Conservation (phyloP, 2,797 vertebrate species). For the Poeciliopsis gracilis region DNA sequence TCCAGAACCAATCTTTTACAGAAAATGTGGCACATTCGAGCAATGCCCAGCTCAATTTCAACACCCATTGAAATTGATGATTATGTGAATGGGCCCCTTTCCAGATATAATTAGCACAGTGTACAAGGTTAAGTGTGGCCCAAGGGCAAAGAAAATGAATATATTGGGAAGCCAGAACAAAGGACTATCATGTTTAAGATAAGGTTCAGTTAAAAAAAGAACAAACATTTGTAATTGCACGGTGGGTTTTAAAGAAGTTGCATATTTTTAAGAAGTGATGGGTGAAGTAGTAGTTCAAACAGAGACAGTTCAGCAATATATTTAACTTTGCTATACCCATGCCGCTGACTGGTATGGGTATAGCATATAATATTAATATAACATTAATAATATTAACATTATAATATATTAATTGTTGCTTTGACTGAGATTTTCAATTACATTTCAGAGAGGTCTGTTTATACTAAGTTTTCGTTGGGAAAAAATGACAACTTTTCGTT, state of each 20-base stretch:
- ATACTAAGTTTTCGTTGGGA: neutral
- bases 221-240: conserved; percentile 11
- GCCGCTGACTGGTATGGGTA: too few species aligned
- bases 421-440: neutral
- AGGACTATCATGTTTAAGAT: conserved; percentile 38
- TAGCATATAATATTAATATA: neutral
- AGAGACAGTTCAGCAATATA: neutral
- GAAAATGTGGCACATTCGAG: conserved; percentile 65
- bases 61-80: conserved; percentile 74
- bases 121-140: conserved; percentile 75
- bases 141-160: conserved; percentile 55
- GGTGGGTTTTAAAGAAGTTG: neutral
- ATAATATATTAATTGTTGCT: neutral
- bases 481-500: neutral
- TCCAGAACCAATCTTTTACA: conserved; percentile 73
- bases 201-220: conserved; percentile 27
- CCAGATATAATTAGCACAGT: conserved; percentile 80
- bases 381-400: too few species aligned
- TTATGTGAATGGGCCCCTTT: conserved; percentile 74
- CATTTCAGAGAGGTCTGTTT: neutral
- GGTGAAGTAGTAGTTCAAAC: neutral
- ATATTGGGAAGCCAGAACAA: conserved; percentile 44
- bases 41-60: conserved; percentile 70
- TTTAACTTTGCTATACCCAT: neutral
- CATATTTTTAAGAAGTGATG: neutral